Conservation (phyloP, 2,888 invertebrate genomes). For the Drosophila kambysellisi region DNA sequence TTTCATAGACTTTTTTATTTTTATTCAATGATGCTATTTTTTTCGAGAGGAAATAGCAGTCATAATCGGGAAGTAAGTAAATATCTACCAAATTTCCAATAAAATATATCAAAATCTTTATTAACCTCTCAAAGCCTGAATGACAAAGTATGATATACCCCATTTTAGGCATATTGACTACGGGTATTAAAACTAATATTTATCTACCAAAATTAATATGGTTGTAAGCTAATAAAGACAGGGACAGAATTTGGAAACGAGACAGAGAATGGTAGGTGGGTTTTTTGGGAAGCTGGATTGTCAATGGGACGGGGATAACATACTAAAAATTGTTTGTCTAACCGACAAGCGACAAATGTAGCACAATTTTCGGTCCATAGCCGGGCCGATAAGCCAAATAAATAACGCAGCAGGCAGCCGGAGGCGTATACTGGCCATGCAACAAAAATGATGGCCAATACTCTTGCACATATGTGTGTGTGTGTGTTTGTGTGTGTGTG, state of each 20-base stretch:
- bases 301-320: slow-evolving; percentile 22
- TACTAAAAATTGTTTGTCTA: slow-evolving; percentile 66
- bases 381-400: slow-evolving; percentile 77
- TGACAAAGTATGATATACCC: slow-evolving; percentile 27
- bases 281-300: not conserved
- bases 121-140: not conserved
- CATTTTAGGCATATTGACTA: slow-evolving; percentile 1
- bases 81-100: not conserved
- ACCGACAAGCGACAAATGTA: slow-evolving; percentile 73
- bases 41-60: not conserved
- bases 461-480: slow-evolving; percentile 20
- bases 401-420: slow-evolving; percentile 66
- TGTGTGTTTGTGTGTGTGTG: not conserved
- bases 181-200: slow-evolving; percentile 76
- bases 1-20: not conserved
- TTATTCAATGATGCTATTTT: not conserved
- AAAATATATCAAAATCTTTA: not conserved
- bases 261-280: not conserved
- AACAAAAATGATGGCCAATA: slow-evolving; percentile 45
- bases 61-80: not conserved
- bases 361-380: slow-evolving; percentile 64
- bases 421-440: slow-evolving; percentile 32
- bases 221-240: slow-evolving; percentile 68
- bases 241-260: slow-evolving; percentile 21
- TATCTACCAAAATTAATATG: slow-evolving; percentile 81